Conservation (phyloP, 2,113 vertebrate genomes). For the Delphinapterus leucas region DNA sequence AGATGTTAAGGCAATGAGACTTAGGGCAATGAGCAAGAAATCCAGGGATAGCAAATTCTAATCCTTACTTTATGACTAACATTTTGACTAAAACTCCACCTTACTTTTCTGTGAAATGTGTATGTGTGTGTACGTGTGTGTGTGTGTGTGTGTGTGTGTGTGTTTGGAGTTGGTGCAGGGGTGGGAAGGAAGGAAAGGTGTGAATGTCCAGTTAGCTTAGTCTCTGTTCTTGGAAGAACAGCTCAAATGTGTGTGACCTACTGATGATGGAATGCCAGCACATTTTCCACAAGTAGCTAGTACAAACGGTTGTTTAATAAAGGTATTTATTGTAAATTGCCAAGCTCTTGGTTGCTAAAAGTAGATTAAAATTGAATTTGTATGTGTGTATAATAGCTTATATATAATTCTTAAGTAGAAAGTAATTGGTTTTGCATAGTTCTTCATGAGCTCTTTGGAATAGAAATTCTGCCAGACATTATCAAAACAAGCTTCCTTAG, state of each 20-base stretch:
- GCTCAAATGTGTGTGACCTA: constrained; percentile 41
- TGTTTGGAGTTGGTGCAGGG: not conserved
- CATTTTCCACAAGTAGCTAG: constrained; percentile 52
- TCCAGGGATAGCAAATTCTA: constrained; percentile 39
- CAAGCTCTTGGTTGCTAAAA: constrained; percentile 67
- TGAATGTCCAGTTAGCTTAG: constrained; percentile 43
- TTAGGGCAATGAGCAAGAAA: constrained; percentile 36
- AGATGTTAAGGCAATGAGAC: not conserved
- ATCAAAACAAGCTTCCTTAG: constrained; percentile 62
- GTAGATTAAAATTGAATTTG: constrained; percentile 59
- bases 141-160: not conserved
- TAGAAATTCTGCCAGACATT: constrained; percentile 61
- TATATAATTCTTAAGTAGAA: constrained; percentile 56
- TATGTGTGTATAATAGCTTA: constrained; percentile 57
- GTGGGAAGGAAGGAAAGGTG: not conserved
- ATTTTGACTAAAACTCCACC: constrained; percentile 49
- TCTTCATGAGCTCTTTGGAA: constrained; percentile 57
- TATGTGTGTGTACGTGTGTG: not conserved
- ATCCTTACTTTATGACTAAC: constrained; percentile 37
- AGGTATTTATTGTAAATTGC: constrained; percentile 70
- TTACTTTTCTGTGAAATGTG: constrained; percentile 39
- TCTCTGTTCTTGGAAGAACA: constrained; percentile 48
- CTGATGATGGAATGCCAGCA: constrained; percentile 40
- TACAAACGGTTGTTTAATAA: constrained; percentile 28
- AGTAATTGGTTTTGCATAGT: constrained; percentile 58